Conservation (phyloP, 2,888 invertebrate genomes). For the Drepanosiphum platanoidis region DNA sequence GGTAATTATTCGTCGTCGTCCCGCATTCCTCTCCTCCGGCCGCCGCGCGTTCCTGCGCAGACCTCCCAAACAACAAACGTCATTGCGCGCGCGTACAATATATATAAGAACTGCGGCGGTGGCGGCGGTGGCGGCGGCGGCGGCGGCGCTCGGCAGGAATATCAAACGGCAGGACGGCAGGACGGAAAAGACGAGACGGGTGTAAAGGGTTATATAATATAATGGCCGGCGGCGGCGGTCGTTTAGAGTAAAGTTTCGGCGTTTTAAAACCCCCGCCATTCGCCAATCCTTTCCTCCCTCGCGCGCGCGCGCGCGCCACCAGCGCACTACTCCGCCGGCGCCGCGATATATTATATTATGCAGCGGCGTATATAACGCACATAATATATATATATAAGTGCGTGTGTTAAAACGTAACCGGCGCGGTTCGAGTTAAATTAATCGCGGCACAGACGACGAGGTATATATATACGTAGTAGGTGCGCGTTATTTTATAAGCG, state of each 20-base stretch:
- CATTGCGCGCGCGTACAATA: background rate
- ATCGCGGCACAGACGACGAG: slow-evolving; percentile 17
- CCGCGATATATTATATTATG: too few species aligned
- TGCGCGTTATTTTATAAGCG: slow-evolving; percentile 22
- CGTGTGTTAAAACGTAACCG: background rate
- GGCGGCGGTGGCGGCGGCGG: background rate
- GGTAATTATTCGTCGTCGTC: slow-evolving; percentile 39
- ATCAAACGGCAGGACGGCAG: background rate
- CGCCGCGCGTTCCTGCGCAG: background rate
- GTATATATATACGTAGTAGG: too few species aligned
- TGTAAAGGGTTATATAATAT: slow-evolving; percentile 45
- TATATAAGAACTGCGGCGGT: slow-evolving; percentile 7
- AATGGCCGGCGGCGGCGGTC: slow-evolving; percentile 50
- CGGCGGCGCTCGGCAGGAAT: background rate
- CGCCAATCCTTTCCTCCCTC: too few species aligned
- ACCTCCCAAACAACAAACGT: background rate
- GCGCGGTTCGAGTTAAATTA: slow-evolving; percentile 33
- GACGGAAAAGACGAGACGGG: background rate
- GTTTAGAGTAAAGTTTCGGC: slow-evolving; percentile 58
- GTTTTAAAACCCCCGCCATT: slow-evolving; percentile 27
- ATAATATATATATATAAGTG: background rate
- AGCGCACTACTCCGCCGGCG: too few species aligned
- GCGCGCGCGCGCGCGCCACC: background rate
- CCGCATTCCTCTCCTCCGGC: background rate
- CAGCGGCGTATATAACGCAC: too few species aligned